phyloP scores from a whole-genome alignment of 2,797 vertebrate genomes.

The Etheostoma nigrum region DNA sequence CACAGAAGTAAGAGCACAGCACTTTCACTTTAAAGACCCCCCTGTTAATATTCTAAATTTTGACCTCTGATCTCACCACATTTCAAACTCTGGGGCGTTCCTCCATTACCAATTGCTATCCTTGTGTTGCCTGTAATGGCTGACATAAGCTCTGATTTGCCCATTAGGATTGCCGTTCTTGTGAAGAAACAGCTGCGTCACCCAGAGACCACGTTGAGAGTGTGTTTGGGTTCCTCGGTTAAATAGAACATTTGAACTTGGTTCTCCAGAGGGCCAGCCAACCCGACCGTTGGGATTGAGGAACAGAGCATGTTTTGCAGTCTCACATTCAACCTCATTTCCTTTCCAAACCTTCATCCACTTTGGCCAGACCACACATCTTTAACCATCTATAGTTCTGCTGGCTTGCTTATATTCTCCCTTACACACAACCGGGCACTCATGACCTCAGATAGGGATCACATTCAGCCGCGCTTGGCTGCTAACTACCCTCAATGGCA shows the following conservation, averaged over 20 bases:
- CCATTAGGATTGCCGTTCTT: slow-evolving; percentile 43
- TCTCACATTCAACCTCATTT: slow-evolving; percentile 72
- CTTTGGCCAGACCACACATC: slow-evolving; percentile 82
- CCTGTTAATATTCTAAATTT: slow-evolving; percentile 14
- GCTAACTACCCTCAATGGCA: slow-evolving; percentile 75
- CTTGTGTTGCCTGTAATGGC: slow-evolving; percentile 10
- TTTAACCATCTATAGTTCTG: slow-evolving; percentile 71
- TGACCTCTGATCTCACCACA: slow-evolving; percentile 43
- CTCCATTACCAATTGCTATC: slow-evolving; percentile 11
- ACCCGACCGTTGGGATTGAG: slow-evolving; percentile 46
- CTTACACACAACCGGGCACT: slow-evolving; percentile 62
- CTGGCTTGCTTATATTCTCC: slow-evolving; percentile 67
- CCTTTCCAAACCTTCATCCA: slow-evolving; percentile 80
- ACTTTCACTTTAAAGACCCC: slow-evolving; percentile 15
- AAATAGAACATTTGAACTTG: slow-evolving; percentile 66
- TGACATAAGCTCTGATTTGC: slow-evolving; percentile 66
- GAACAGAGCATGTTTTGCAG: slow-evolving; percentile 61
- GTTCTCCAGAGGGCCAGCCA: slow-evolving; percentile 56
- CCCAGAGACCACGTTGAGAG: slow-evolving; percentile 50
- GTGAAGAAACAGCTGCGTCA: slow-evolving; percentile 70
- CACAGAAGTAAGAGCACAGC: slow-evolving; percentile 9
- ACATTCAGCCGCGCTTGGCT: slow-evolving; percentile 71
- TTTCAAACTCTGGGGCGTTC: slow-evolving; percentile 41
- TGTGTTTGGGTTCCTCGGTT: slow-evolving; percentile 57
- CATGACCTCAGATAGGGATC: slow-evolving; percentile 78